Conservation (phyloP, 2,113 vertebrate genomes). For the Myxocyprinus asiaticus region DNA sequence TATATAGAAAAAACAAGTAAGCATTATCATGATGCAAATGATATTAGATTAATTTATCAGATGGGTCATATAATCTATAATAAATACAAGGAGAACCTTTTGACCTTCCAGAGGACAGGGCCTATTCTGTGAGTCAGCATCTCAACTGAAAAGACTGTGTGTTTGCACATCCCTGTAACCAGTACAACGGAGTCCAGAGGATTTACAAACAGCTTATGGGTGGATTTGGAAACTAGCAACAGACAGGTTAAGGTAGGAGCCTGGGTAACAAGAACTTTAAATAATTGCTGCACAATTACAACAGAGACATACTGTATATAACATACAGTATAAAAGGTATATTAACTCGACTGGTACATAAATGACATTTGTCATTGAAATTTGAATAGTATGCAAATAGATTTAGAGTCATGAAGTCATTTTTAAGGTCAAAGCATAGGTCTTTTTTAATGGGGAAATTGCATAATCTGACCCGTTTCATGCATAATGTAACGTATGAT, state of each 20-base stretch:
- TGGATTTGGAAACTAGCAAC: conserved; percentile 27
- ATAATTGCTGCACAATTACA: too few relatives aligned
- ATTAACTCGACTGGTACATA: too few relatives aligned
- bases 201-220: conserved; percentile 29
- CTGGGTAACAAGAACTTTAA: too few relatives aligned
- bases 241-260: background rate
- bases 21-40: too few relatives aligned
- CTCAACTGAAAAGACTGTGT: conserved; percentile 4
- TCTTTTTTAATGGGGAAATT: background rate
- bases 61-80: too few relatives aligned
- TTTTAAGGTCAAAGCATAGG: background rate
- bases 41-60: too few relatives aligned
- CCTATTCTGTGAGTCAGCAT: conserved; percentile 19
- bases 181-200: background rate
- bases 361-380: too few relatives aligned
- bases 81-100: background rate
- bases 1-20: too few relatives aligned
- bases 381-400: too few relatives aligned
- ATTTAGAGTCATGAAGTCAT: too few relatives aligned
- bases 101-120: background rate
- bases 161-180: background rate
- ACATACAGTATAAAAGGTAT: too few relatives aligned
- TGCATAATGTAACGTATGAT: background rate
- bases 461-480: background rate
- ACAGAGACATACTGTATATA: too few relatives aligned